A percentile compares a stretch with the other conserved stretches of the same genome.
Evolutionary conservation across 2,113 vertebrate genomes (phyloP).

Genomic region (Empidonax traillii): DNA sequence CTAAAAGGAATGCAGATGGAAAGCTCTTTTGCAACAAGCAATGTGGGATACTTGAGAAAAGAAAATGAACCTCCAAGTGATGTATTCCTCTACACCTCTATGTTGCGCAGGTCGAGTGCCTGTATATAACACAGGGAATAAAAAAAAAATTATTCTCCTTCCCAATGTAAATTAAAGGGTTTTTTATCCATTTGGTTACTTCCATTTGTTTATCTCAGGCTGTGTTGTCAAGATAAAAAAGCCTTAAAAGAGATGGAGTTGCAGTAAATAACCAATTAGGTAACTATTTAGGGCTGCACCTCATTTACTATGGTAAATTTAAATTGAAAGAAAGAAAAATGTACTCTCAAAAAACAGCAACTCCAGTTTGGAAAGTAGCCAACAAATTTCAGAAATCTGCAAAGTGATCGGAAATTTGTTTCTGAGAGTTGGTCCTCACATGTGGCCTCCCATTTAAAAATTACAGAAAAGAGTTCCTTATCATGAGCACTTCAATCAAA

Average conservation of each 20-base stretch:
- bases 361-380: background rate
- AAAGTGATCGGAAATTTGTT: background rate
- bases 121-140: background rate
- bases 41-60: background rate
- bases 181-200: background rate
- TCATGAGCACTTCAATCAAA: background rate
- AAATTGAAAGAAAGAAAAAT: background rate
- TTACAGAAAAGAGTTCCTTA: background rate
- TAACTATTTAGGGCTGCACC: background rate
- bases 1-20: background rate
- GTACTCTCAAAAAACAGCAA: background rate
- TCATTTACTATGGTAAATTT: background rate
- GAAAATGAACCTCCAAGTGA: background rate
- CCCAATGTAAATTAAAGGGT: background rate
- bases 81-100: background rate
- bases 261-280: background rate
- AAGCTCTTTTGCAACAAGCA: background rate
- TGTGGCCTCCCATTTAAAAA: background rate
- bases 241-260: background rate
- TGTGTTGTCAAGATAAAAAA: background rate
- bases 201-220: background rate
- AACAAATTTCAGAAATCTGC: background rate
- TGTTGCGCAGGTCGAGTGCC: rapidly evolving
- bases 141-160: background rate
- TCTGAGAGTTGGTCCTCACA: background rate